phyloP scores from a whole-genome alignment of 2,113 vertebrate species.

The Atractosteus spatula region DNA sequence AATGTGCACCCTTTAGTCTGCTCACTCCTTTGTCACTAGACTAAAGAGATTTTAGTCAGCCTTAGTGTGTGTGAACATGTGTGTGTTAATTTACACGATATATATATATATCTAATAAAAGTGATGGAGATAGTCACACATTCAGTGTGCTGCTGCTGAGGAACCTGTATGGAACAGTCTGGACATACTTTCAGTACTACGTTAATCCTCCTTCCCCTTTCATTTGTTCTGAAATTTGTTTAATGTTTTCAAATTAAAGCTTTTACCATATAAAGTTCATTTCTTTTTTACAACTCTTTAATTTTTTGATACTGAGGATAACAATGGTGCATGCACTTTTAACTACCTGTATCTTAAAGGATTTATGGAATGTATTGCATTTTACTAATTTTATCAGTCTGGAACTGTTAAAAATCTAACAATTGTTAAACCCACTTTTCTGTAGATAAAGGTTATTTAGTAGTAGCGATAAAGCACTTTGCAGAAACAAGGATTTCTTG shows the following conservation, averaged over 20 bases:
- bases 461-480: slow-evolving; percentile 7
- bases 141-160: slow-evolving; percentile 20
- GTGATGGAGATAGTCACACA: neutral
- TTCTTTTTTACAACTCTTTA: neutral
- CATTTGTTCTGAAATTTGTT: neutral
- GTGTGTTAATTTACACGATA: slow-evolving; percentile 40
- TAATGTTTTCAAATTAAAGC: neutral
- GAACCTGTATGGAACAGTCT: neutral
- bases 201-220: neutral
- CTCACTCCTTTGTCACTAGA: neutral
- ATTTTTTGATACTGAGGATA: neutral
- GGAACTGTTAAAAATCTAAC: neutral
- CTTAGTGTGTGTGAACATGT: slow-evolving; percentile 24
- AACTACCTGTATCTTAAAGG: slow-evolving; percentile 1
- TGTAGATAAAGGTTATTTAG: neutral
- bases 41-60: neutral
- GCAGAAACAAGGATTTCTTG: neutral
- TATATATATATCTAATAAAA: slow-evolving; percentile 39
- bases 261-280: neutral
- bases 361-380: slow-evolving; percentile 16
- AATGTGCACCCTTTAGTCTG: neutral
- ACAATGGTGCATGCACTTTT: slow-evolving; percentile 5
- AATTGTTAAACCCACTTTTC: neutral
- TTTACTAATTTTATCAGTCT: slow-evolving; percentile 6
- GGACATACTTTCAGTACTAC: neutral